Evolutionary conservation across 2,888 invertebrate species (phyloP).

Genomic region (Acleris sparsana): DNA sequence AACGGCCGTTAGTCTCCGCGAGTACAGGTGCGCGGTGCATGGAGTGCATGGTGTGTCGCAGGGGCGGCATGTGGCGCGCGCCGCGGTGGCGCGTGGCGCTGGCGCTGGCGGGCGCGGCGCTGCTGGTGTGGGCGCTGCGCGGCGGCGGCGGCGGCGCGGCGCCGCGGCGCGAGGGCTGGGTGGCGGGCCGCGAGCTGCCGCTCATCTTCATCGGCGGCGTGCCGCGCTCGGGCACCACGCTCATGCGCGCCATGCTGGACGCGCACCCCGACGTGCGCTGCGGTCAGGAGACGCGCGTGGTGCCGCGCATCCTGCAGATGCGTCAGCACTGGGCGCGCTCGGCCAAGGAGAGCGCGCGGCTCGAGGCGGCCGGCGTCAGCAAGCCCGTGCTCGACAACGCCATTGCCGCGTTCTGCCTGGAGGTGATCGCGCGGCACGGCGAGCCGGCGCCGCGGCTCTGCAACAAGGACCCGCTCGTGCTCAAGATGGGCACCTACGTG

Average conservation of each 20-base stretch:
- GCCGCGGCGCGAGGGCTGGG: constrained; percentile 33
- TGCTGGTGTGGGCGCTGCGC: constrained; percentile 40
- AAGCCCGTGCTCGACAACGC: constrained; percentile 97
- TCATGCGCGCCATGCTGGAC: constrained; percentile 99
- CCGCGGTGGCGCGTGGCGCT: constrained; percentile 43
- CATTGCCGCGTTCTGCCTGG: constrained; percentile 97
- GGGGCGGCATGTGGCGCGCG: constrained; percentile 47
- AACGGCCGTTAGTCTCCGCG: background rate
- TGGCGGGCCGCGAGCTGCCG: constrained; percentile 93
- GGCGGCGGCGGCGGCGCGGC: constrained; percentile 26
- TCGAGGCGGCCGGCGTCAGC: constrained; percentile 97
- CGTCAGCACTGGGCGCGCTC: constrained; percentile 98
- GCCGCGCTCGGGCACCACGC: constrained; percentile 97
- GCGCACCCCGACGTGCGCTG: constrained; percentile 98
- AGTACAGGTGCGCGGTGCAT: background rate
- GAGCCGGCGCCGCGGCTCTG: constrained; percentile 97
- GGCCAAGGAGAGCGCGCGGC: constrained; percentile 93
- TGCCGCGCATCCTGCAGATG: constrained; percentile 97
- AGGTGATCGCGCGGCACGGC: constrained; percentile 98
- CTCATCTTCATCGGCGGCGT: constrained; percentile 99
- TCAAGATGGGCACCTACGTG: constrained; percentile 97
- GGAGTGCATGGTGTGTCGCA: constrained; percentile 28
- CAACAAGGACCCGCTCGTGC: constrained; percentile 99
- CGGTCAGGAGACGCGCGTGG: constrained; percentile 98
- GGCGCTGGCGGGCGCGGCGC: constrained; percentile 39